Conservation (phyloP, 2,888 invertebrate species). For the Catocala nupta region DNA sequence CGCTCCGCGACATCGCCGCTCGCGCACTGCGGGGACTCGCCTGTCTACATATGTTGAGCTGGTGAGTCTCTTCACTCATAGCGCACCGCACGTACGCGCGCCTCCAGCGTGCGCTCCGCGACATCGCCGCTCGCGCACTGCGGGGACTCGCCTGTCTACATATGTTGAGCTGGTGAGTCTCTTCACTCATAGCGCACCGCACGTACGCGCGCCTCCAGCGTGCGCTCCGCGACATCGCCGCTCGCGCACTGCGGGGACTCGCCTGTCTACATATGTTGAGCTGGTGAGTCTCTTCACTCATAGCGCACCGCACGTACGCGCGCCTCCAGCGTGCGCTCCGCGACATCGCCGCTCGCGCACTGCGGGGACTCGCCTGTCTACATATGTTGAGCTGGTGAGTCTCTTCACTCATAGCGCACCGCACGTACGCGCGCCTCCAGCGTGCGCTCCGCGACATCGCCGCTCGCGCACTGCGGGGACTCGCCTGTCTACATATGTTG, state of each 20-base stretch:
- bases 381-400: constrained; percentile 56
- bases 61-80: constrained; percentile 47
- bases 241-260: constrained; percentile 53
- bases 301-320: constrained; percentile 52
- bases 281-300: constrained; percentile 40
- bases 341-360: constrained; percentile 45
- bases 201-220: constrained; percentile 57
- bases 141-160: constrained; percentile 61
- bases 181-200: constrained; percentile 31
- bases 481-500: constrained; percentile 61
- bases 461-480: constrained; percentile 49
- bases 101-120: constrained; percentile 48
- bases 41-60: constrained; percentile 56
- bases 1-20: constrained; percentile 48
- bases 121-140: constrained; percentile 52
- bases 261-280: constrained; percentile 60
- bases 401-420: constrained; percentile 29
- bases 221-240: constrained; percentile 48
- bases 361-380: constrained; percentile 60
- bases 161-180: constrained; percentile 50
- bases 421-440: constrained; percentile 56
- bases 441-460: constrained; percentile 49
- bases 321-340: constrained; percentile 53
- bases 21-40: constrained; percentile 58
- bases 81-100: constrained; percentile 56